phyloP scores from a whole-genome alignment of 2,797 vertebrate species.

The Alcedo quadribrachys region DNA sequence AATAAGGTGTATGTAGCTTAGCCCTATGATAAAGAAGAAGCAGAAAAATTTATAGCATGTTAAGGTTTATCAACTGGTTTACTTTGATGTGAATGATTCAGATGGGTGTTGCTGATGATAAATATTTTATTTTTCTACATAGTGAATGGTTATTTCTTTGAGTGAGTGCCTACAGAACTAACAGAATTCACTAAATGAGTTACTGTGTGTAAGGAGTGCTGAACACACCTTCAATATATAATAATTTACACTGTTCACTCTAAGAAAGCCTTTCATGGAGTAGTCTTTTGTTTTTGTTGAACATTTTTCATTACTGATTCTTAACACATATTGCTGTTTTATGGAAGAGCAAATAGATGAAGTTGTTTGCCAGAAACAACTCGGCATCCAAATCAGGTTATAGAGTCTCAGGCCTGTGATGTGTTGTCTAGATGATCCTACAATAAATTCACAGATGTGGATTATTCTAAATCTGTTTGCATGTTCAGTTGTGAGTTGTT shows the following conservation, averaged over 20 bases:
- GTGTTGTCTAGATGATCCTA: not conserved
- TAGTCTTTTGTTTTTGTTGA: not conserved
- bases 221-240: not conserved
- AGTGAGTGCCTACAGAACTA: not conserved
- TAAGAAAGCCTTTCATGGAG: not conserved
- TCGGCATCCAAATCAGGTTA: not conserved
- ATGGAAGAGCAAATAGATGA: not conserved
- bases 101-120: not conserved
- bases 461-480: not conserved
- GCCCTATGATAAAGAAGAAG: not conserved
- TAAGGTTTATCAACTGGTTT: not conserved
- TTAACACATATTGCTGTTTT: not conserved
- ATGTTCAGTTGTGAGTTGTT: not conserved
- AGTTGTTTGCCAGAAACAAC: not conserved
- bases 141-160: not conserved
- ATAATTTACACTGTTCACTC: not conserved
- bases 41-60: not conserved
- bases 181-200: not conserved
- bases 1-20: not conserved
- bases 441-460: not conserved
- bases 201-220: not conserved
- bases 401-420: not conserved
- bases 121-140: not conserved
- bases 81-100: not conserved
- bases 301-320: not conserved